Percentiles rank a stretch among this genome's conserved stretches.
phyloP scores from a whole-genome alignment of 2,888 invertebrate species.

The Clusia tigrina region DNA sequence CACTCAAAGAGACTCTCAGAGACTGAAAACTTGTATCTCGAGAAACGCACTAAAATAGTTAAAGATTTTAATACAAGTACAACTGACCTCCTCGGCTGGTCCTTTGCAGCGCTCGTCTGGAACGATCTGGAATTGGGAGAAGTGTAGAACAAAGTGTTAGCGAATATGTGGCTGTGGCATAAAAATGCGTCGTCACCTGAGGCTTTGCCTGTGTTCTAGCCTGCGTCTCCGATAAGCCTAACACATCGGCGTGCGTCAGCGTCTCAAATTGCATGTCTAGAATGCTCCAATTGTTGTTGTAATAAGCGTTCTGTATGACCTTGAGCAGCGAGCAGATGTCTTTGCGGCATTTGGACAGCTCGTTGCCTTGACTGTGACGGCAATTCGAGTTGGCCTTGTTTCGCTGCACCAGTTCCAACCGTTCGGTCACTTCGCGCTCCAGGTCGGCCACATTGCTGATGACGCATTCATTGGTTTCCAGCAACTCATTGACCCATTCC shows the following conservation, averaged over 20 bases:
- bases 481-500: conserved; percentile 72
- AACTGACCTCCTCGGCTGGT: too few species aligned
- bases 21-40: too few species aligned
- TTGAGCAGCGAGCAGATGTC: conserved; percentile 64
- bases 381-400: conserved; percentile 40
- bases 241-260: conserved; percentile 60
- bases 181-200: too few species aligned
- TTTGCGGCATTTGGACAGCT: conserved; percentile 48
- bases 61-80: too few species aligned
- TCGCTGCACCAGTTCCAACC: conserved; percentile 66
- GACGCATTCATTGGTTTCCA: conserved; percentile 70
- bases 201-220: too few species aligned
- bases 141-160: too few species aligned
- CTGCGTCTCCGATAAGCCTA: too few species aligned
- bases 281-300: conserved; percentile 61
- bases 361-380: conserved; percentile 40
- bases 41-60: too few species aligned
- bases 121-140: too few species aligned
- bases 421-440: conserved; percentile 69
- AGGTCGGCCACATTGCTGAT: conserved; percentile 71
- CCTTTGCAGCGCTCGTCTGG: too few species aligned
- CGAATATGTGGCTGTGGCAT: too few species aligned
- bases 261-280: conserved; percentile 65
- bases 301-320: conserved; percentile 64
- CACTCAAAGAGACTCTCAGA: too few species aligned